Percentiles rank a stretch among this genome's conserved stretches.
Evolutionary conservation across 2,888 invertebrate genomes (phyloP).

Genomic region (Acrobasis consociella): DNA sequence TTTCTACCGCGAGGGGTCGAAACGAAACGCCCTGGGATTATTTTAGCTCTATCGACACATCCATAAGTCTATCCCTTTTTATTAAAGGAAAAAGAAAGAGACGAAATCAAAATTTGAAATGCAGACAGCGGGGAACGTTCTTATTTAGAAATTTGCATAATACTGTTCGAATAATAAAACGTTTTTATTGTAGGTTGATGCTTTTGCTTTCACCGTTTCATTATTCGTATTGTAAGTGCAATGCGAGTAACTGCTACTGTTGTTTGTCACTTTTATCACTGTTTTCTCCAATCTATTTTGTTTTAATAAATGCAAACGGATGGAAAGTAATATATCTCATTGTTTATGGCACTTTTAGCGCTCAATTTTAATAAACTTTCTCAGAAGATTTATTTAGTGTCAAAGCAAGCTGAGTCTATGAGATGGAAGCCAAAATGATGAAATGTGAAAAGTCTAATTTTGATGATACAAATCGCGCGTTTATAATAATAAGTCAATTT

Average conservation of each 20-base stretch:
- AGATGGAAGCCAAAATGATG: too few relatives aligned
- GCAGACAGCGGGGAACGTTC: conserved; percentile 22
- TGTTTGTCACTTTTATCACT: not conserved
- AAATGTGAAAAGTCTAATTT: too few relatives aligned
- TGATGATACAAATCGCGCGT: too few relatives aligned
- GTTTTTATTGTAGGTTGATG: conserved; percentile 14
- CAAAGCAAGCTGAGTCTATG: too few relatives aligned
- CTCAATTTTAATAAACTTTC: not conserved
- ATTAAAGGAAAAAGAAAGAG: conserved; percentile 1
- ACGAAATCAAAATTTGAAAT: conserved; percentile 16
- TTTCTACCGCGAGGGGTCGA: conserved; percentile 25
- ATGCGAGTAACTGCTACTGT: not conserved
- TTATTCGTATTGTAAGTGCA: conserved; percentile 4
- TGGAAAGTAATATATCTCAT: too few relatives aligned
- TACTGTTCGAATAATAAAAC: conserved; percentile 25
- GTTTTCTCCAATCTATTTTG: not conserved
- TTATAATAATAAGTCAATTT: too few relatives aligned
- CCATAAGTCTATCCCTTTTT: conserved; percentile 27
- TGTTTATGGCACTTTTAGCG: too few relatives aligned
- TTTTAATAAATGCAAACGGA: too few relatives aligned
- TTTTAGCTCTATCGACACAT: conserved; percentile 30
- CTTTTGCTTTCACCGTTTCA: conserved; percentile 20
- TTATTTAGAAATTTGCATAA: conserved; percentile 32
- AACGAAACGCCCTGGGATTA: conserved; percentile 28
- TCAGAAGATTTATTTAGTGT: not conserved